These are phyloP conservation scores for Orthosia incerta DNA, from an alignment of 2,888 invertebrate genomes.

Conservation along the genomic window DNA sequence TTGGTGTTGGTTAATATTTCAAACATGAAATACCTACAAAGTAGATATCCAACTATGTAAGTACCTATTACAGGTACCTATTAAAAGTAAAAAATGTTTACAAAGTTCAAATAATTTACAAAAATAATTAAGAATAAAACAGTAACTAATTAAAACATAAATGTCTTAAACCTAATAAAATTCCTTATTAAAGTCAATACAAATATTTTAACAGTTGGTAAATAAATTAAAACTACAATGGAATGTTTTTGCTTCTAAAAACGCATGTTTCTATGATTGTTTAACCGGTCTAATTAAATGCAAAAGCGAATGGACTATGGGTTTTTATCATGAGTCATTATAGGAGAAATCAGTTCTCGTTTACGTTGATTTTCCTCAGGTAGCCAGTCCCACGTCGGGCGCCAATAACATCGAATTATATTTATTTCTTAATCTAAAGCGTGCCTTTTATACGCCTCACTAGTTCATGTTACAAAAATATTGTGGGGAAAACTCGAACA, in stretches of 20 bases:
- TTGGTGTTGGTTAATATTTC: constrained; percentile 20
- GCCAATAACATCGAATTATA: constrained; percentile 57
- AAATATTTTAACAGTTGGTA: constrained; percentile 52
- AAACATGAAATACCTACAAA: constrained; percentile 30
- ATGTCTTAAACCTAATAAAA: constrained; percentile 60
- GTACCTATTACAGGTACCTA: not conserved
- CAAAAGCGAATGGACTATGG: constrained; percentile 54
- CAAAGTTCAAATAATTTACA: constrained; percentile 44
- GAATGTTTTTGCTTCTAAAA: constrained; percentile 48
- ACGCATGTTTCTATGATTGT: constrained; percentile 42
- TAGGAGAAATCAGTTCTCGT: constrained; percentile 52
- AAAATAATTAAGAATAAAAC: constrained; percentile 43
- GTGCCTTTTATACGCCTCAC: constrained; percentile 49
- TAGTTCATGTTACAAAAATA: constrained; percentile 66
- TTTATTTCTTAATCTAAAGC: constrained; percentile 30
- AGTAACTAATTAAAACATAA: constrained; percentile 43
- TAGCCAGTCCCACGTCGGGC: constrained; percentile 59
- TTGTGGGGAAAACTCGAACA: constrained; percentile 58
- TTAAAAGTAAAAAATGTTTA: constrained; percentile 40
- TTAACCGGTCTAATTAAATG: constrained; percentile 55
- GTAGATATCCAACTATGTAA: constrained; percentile 15
- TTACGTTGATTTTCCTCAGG: constrained; percentile 45
- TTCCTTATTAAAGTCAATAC: constrained; percentile 51
- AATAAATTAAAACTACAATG: constrained; percentile 54
- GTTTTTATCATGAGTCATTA: constrained; percentile 25